Evolutionary conservation across 2,113 vertebrate genomes (phyloP).

Genomic region (Pungitius pungitius): DNA sequence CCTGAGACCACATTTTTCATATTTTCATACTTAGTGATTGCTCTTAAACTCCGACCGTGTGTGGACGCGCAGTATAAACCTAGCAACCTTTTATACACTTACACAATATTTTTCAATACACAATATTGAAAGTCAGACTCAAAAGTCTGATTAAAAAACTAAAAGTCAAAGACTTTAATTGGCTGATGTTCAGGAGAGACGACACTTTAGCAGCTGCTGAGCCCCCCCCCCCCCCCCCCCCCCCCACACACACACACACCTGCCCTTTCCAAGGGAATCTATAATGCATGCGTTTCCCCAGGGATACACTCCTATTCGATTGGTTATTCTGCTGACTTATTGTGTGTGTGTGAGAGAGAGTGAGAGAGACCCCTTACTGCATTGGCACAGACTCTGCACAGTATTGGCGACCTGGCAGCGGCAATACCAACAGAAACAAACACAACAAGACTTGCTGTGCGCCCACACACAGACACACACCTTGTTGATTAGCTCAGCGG

Average conservation of each 20-base stretch:
- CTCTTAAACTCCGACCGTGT: no score
- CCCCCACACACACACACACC: not conserved
- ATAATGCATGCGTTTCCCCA: conserved; percentile 45
- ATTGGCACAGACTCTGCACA: conserved; percentile 47
- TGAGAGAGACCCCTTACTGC: conserved; percentile 34
- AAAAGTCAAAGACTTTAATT: not conserved
- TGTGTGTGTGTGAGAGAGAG: conserved; percentile 16
- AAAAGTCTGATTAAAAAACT: not conserved
- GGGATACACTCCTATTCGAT: conserved; percentile 41
- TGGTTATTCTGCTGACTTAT: conserved; percentile 54
- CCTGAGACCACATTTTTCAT: not conserved
- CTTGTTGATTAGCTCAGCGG: conserved; percentile 76
- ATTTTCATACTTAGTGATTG: not conserved
- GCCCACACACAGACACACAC: conserved; percentile 14
- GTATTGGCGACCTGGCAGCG: conserved; percentile 49
- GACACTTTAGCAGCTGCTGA: no score
- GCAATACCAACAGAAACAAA: conserved; percentile 14
- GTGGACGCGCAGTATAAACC: no score
- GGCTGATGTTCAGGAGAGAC: not conserved
- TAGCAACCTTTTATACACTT: no score
- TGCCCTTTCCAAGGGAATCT: conserved; percentile 31
- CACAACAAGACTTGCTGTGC: conserved; percentile 8
- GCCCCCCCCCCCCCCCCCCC: no score
- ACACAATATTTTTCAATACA: not conserved
- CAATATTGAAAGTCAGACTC: not conserved